These are phyloP conservation scores for Maconellicoccus hirsutus DNA, from an alignment of 1,140 invertebrate genomes.

Conservation along the genomic window DNA sequence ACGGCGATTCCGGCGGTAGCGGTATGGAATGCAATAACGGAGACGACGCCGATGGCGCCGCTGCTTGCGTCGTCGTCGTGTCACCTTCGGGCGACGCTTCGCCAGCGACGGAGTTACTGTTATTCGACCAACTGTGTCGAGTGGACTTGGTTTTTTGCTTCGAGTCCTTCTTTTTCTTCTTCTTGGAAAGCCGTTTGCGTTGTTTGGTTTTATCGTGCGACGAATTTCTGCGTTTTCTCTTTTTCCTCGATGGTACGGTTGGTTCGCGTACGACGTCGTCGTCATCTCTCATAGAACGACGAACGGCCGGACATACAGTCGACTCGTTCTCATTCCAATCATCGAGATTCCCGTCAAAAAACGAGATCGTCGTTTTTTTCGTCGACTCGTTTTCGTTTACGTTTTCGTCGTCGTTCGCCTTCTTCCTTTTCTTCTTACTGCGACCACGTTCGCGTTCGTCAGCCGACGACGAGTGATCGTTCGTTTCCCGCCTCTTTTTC, in stretches of 20 bases:
- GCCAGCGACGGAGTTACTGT: no score
- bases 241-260: no score
- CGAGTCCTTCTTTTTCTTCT: neutral
- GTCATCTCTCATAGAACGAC: constrained; percentile 14
- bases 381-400: neutral
- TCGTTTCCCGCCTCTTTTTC: neutral
- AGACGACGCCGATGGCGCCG: no score
- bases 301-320: neutral
- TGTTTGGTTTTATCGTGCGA: no score
- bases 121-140: neutral
- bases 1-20: no score
- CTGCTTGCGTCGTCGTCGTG: no score
- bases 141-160: neutral
- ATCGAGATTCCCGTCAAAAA: constrained; percentile 15
- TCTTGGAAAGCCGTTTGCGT: no score
- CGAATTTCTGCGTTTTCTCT: no score
- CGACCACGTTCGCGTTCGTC: neutral
- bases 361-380: neutral
- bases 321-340: neutral
- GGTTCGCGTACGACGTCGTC: neutral
- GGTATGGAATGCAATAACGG: no score
- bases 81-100: no score
- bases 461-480: neutral
- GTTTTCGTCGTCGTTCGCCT: neutral
- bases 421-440: constrained; percentile 6